Evolutionary conservation across 1,140 invertebrate genomes (phyloP), one percentile per base, ranked within the genome.

Genomic region (Hylaeus anthracinus): DNA sequence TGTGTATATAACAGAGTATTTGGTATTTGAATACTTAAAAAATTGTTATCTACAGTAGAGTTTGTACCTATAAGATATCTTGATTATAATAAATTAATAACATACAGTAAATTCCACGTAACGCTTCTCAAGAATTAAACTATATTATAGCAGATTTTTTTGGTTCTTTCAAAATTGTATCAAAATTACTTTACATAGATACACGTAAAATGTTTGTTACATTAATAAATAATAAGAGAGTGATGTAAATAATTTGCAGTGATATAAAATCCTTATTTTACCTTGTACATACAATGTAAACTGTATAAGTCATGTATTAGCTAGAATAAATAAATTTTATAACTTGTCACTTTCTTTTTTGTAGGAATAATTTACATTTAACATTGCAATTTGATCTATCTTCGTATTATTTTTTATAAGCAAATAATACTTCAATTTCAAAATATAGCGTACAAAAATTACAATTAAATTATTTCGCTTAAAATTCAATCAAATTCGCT

Each of bases 401-500:
- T 75, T 73, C 37, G 41, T 70, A n/a, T 14, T 65, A 43, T 53
- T 2, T 56, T 66, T 5, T 77, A 37, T 26, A 82, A 37, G 12
- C 55, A 26, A 83, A 37, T 41, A 58, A 26, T 76, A 51, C 64
- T 5, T 14, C 5, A 51, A 48, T 4, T 9, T 43, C 9, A 56
- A 0, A 51, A n/a, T 61, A 64, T 43, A 43, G 6, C 5, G 1
- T 63, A 56, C 51, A 39, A 56, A 43, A 61, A 53, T 14, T 56
- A 37, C 71, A 76, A 58, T 58, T 51, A 65, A 14, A 65, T 56
- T 55, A 65, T 12, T 48, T 48, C 3, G 37, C 70, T 76, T 73
- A 90, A 76, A 93, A 88, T 55, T 93, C 91, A 78, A 93, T 92
- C 0, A 92, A 86, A 84, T 92, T 91, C 48, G 89, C 83, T 80